Conservation (phyloP, 2,113 vertebrate genomes). For the Egretta garzetta region DNA sequence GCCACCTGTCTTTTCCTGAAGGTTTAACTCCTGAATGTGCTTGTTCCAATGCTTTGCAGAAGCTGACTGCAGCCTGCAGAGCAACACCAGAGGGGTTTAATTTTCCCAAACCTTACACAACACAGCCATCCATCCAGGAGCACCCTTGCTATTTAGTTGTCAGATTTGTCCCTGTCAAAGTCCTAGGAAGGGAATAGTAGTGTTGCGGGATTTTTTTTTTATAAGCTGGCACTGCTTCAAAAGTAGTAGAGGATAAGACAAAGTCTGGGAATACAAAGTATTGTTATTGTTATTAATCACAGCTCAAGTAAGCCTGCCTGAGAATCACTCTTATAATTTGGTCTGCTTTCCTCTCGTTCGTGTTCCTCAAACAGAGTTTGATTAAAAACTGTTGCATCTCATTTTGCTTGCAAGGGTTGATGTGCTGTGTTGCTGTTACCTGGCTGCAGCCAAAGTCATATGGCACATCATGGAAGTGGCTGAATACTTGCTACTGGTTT, state of each 20-base stretch:
- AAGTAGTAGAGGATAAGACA: not conserved
- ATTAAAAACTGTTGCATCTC: conserved; percentile 52
- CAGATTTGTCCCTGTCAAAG: not conserved
- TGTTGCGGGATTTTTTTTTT: not conserved
- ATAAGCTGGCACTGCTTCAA: not conserved
- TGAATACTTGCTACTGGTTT: conserved; percentile 59
- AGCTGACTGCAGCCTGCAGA: not conserved
- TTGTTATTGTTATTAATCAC: not conserved
- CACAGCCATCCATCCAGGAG: not conserved
- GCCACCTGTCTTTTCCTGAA: not conserved
- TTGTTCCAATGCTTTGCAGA: not conserved
- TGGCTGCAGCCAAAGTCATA: conserved; percentile 19
- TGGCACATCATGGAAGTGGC: conserved; percentile 3
- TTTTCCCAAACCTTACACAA: rapidly evolving
- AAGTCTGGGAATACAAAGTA: not conserved
- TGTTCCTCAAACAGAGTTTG: conserved; percentile 6
- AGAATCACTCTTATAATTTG: not conserved
- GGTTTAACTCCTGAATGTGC: not conserved
- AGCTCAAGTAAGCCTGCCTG: not conserved
- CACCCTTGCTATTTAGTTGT: not conserved
- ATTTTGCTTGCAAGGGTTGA: not conserved
- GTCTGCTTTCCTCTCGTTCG: conserved; percentile 1
- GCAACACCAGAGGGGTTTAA: not conserved
- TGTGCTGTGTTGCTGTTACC: not conserved
- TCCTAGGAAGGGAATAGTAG: not conserved